A percentile compares a stretch with the other conserved stretches of the same genome.
Evolutionary conservation across 2,888 invertebrate genomes (phyloP).

Genomic region (Lobophora halterata): DNA sequence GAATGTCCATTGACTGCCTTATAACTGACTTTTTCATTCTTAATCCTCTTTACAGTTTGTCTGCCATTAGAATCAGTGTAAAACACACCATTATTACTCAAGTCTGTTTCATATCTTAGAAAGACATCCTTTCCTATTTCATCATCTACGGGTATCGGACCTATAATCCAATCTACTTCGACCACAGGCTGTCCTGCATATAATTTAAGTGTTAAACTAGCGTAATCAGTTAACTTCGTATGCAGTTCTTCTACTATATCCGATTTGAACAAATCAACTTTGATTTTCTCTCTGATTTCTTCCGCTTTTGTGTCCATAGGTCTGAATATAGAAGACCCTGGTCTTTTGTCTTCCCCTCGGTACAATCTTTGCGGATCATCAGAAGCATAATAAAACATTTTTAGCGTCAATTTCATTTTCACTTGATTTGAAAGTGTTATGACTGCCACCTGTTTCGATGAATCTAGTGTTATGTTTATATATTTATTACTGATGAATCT

Average conservation of each 20-base stretch:
- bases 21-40: constrained; percentile 65
- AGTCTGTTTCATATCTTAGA: constrained; percentile 84
- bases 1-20: constrained; percentile 33
- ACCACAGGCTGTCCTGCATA: constrained; percentile 82
- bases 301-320: constrained; percentile 51
- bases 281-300: constrained; percentile 30
- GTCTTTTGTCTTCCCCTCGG: constrained; percentile 80
- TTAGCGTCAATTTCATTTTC: constrained; percentile 55
- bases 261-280: constrained; percentile 64
- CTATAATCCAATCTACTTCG: constrained; percentile 90
- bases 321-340: constrained; percentile 94
- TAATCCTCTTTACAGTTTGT: constrained; percentile 87
- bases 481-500: constrained; percentile 44
- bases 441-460: constrained; percentile 49
- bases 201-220: constrained; percentile 86
- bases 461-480: constrained; percentile 76
- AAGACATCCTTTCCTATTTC: constrained; percentile 88
- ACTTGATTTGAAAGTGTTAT: constrained; percentile 72
- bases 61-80: constrained; percentile 97
- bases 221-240: constrained; percentile 81
- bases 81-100: constrained; percentile 84
- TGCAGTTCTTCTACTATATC: constrained; percentile 88
- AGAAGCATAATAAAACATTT: constrained; percentile 87
- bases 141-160: constrained; percentile 85
- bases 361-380: constrained; percentile 82